A percentile compares a stretch with the other conserved stretches of the same genome.
Conservation (phyloP, 2,113 vertebrate genomes). For the Chamaetylas fuelleborni region DNA sequence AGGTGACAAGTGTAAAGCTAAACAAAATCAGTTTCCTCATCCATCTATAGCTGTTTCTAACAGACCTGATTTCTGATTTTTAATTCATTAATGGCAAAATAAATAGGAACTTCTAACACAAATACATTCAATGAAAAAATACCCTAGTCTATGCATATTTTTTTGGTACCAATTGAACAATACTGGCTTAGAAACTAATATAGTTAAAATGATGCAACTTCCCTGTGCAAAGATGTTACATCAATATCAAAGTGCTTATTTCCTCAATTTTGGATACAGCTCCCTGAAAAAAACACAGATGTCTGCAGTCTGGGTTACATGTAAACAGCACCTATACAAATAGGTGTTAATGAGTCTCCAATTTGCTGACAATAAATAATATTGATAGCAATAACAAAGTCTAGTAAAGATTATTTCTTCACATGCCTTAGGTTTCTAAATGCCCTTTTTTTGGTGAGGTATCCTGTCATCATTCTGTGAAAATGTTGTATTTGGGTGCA, state of each 20-base stretch:
- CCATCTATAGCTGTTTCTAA: not conserved
- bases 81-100: not conserved
- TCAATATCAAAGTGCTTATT: conserved; percentile 5
- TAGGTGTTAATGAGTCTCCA: not conserved
- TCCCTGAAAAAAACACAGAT: not conserved
- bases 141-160: not conserved
- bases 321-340: conserved; percentile 1
- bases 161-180: conserved; percentile 15
- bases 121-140: not conserved
- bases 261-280: not conserved
- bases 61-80: not conserved
- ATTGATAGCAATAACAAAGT: not conserved
- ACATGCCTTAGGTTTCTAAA: not conserved
- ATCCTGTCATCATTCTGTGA: not conserved
- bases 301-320: not conserved
- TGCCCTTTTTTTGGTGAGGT: not conserved
- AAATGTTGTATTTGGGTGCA: not conserved
- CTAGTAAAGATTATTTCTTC: not conserved
- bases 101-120: not conserved
- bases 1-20: not conserved
- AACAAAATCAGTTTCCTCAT: not conserved
- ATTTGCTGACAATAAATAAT: not conserved
- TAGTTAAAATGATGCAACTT: not conserved
- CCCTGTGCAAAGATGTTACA: not conserved
- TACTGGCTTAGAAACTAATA: not conserved